A percentile compares a stretch with the other conserved stretches of the same genome.
Conservation (phyloP, 2,113 vertebrate genomes). For the Mesocricetus auratus region DNA sequence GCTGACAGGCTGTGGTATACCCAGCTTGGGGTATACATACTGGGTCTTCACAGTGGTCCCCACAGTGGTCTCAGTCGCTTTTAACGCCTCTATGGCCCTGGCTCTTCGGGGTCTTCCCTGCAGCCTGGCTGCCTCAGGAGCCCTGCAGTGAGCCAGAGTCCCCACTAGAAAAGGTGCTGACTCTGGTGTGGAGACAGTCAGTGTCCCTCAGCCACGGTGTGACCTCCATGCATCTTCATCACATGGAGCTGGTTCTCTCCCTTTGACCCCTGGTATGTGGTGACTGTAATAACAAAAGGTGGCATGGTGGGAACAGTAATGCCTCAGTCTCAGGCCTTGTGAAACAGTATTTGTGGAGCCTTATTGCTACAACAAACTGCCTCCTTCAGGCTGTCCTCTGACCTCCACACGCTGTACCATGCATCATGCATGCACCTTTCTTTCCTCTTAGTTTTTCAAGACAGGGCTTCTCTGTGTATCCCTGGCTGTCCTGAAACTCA, state of each 20-base stretch:
- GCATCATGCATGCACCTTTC: too few species aligned
- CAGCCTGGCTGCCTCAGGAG: not conserved
- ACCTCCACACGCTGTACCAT: not conserved
- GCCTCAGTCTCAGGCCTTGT: not conserved
- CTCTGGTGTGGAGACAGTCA: not conserved
- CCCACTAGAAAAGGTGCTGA: not conserved
- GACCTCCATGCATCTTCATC: not conserved
- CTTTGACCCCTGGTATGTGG: not conserved
- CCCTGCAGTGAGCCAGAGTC: not conserved
- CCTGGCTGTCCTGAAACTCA: not conserved
- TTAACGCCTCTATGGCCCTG: not conserved
- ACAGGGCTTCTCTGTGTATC: not conserved
- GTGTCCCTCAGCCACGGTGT: not conserved
- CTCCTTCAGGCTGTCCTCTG: not conserved
- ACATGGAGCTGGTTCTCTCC: not conserved
- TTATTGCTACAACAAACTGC: not conserved
- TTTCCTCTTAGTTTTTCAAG: not conserved
- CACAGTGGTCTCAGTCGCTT: not conserved
- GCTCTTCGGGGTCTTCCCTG: not conserved
- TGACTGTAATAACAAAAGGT: not conserved
- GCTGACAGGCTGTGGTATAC: not conserved
- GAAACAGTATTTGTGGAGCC: not conserved
- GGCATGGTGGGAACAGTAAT: not conserved
- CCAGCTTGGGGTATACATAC: accelerated
- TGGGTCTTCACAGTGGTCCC: not conserved